These are phyloP conservation scores for Hydropotes inermis DNA, from an alignment of 2,113 vertebrate species.

Conservation along the genomic window DNA sequence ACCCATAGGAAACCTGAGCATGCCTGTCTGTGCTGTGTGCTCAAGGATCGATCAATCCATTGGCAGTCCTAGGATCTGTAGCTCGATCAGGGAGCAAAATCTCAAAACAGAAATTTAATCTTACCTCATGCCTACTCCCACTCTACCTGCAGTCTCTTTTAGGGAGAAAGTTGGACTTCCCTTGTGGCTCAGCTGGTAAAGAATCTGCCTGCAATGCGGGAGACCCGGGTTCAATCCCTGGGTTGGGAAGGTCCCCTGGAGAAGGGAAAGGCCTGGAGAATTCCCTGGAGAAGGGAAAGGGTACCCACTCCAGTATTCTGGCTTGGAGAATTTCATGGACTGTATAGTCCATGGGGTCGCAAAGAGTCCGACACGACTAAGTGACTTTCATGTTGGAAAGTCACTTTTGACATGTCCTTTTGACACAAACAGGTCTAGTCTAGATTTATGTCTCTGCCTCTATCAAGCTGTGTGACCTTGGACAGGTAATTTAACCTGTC, in stretches of 20 bases:
- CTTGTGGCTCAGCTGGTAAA: not conserved
- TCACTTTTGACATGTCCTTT: not conserved
- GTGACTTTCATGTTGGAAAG: not conserved
- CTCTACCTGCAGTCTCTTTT: not conserved
- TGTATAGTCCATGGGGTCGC: not conserved
- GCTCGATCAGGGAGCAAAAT: not conserved
- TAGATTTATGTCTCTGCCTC: not conserved
- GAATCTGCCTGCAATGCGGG: not conserved
- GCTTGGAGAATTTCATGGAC: not conserved
- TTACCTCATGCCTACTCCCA: not conserved
- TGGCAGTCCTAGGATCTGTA: not conserved
- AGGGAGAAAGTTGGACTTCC: not conserved
- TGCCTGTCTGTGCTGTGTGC: not conserved
- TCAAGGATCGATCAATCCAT: not conserved
- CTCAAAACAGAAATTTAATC: not conserved
- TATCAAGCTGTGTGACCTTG: not conserved
- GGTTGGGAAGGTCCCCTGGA: not conserved
- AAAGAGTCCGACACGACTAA: not conserved
- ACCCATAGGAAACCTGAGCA: not conserved
- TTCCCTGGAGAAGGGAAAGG: not conserved
- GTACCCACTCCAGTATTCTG: not conserved
- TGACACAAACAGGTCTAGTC: not conserved
- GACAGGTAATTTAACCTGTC: not conserved
- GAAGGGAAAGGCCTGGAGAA: not conserved
- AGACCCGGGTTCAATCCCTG: not conserved